A percentile compares a stretch with the other conserved stretches of the same genome.
Evolutionary conservation across 2,888 invertebrate species (phyloP).

Genomic region (Marronus borbonicus): DNA sequence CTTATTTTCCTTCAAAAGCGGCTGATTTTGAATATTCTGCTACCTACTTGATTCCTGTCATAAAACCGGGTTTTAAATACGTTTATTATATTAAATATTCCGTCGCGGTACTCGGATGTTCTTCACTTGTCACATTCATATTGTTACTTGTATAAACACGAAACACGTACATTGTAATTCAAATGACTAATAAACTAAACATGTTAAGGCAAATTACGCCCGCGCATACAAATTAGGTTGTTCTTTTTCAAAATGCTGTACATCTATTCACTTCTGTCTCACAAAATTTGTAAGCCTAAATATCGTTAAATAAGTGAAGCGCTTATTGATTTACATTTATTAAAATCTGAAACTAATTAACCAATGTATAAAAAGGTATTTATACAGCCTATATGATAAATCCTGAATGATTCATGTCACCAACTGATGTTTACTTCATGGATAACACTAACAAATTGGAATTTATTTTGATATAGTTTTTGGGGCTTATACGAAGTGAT

Average conservation of each 20-base stretch:
- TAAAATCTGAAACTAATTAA: no score
- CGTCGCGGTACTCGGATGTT: constrained; percentile 19
- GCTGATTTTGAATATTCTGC: constrained; percentile 8
- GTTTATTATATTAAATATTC: constrained; percentile 42
- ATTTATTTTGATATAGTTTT: no score
- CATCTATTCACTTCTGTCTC: neutral
- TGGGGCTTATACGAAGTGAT: no score
- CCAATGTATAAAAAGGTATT: no score
- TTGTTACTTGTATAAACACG: constrained; percentile 36
- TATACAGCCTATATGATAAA: no score
- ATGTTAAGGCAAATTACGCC: constrained; percentile 25
- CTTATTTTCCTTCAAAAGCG: neutral
- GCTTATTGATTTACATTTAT: no score
- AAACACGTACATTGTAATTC: constrained; percentile 44
- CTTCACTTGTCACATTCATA: constrained; percentile 40
- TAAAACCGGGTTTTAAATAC: constrained; percentile 31
- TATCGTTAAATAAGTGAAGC: no score
- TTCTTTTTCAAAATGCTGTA: neutral
- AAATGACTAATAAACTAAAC: constrained; percentile 45
- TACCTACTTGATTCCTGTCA: constrained; percentile 10
- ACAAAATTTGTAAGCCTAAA: neutral
- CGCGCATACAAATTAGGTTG: constrained; percentile 23
- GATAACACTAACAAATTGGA: no score
- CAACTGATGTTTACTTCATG: no score
- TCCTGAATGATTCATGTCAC: no score